Conservation (phyloP, 2,888 invertebrate genomes). For the Ochlodes sylvanus region DNA sequence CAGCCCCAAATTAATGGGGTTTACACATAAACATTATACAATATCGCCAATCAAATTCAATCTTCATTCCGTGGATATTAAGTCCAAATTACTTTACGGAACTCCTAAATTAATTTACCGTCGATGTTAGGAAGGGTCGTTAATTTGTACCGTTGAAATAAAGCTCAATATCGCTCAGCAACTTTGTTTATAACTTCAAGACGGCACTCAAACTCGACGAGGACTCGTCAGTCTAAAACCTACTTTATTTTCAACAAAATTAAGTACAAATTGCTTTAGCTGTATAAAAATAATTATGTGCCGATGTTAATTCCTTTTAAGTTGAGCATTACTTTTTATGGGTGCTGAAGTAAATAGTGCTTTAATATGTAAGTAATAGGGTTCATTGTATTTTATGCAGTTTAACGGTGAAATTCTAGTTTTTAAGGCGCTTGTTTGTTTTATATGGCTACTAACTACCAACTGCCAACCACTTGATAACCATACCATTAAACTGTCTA, state of each 20-base stretch:
- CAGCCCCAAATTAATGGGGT: too few relatives aligned
- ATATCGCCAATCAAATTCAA: background rate
- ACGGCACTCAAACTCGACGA: background rate
- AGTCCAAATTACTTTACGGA: background rate
- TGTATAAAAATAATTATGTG: background rate
- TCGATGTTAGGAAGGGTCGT: background rate
- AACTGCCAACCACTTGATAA: too few relatives aligned
- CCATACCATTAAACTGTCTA: too few relatives aligned
- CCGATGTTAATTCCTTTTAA: conserved; percentile 1
- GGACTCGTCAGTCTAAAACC: background rate
- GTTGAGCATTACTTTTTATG: background rate
- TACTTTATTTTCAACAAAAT: background rate
- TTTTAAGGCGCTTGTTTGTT: background rate
- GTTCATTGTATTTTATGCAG: background rate
- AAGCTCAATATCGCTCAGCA: background rate
- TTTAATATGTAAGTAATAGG: background rate
- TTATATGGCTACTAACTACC: background rate
- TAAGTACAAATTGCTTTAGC: background rate
- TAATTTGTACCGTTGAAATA: conserved; percentile 8
- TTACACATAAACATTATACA: background rate
- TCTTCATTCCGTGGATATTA: background rate
- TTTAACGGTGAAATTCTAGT: background rate
- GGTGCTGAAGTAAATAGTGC: background rate
- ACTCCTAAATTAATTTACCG: conserved; percentile 1
- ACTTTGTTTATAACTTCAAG: conserved; percentile 1